Evolutionary conservation across 2,888 invertebrate genomes (phyloP).

Genomic region (Orthonevra nobilis): DNA sequence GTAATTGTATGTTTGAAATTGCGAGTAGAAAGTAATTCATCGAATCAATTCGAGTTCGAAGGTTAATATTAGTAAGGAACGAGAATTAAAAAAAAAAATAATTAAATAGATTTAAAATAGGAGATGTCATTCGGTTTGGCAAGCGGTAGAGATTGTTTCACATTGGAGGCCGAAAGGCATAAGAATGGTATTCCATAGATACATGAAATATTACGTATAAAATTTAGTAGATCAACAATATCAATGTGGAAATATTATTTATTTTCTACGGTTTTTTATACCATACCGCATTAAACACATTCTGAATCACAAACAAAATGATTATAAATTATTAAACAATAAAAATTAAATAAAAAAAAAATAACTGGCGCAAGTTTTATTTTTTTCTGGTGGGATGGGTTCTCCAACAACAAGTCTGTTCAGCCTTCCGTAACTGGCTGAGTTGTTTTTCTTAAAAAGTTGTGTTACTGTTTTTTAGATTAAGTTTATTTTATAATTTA

Average conservation of each 20-base stretch:
- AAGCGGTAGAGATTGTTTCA: slow-evolving; percentile 8
- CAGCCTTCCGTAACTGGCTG: too few relatives aligned
- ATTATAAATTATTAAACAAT: slow-evolving; percentile 66
- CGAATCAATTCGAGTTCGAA: not conserved
- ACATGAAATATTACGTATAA: slow-evolving; percentile 17
- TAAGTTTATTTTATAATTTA: too few relatives aligned
- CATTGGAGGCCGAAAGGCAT: slow-evolving; percentile 5
- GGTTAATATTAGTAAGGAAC: slow-evolving; percentile 6
- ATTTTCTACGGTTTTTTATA: slow-evolving; percentile 70
- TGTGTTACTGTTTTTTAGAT: too few relatives aligned
- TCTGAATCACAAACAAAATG: slow-evolving; percentile 52
- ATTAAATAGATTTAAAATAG: slow-evolving; percentile 9
- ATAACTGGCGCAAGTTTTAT: slow-evolving; percentile 1
- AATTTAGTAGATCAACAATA: slow-evolving; percentile 55
- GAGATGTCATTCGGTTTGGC: too few relatives aligned
- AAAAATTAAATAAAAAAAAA: slow-evolving; percentile 52
- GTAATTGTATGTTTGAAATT: slow-evolving; percentile 16
- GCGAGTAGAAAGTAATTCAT: slow-evolving; percentile 4
- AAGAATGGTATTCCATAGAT: not conserved
- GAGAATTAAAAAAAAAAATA: not conserved
- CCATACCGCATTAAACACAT: slow-evolving; percentile 66
- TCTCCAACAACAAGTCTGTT: too few relatives aligned
- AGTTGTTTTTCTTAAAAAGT: too few relatives aligned
- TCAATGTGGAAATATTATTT: slow-evolving; percentile 66
- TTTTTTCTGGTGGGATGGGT: too few relatives aligned